Conservation (phyloP, 2,113 vertebrate species). For the Seriola quinqueradiata region DNA sequence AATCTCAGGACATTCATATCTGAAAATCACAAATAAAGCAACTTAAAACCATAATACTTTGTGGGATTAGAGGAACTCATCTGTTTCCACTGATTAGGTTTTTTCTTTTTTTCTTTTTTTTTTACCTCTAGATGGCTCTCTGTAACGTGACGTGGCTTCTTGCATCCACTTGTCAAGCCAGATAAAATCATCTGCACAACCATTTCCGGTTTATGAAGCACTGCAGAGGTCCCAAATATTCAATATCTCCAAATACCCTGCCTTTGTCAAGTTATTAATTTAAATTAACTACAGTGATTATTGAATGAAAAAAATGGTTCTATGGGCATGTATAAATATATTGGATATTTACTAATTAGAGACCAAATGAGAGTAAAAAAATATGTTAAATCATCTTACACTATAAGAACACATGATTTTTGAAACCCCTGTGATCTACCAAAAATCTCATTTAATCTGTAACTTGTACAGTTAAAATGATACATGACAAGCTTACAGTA, state of each 20-base stretch:
- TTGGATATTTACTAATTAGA: not conserved
- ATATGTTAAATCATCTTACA: not conserved
- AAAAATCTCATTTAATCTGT: too few relatives aligned
- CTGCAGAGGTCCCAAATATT: not conserved
- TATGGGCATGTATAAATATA: not conserved
- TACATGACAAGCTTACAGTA: too few relatives aligned
- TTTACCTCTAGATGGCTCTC: conserved; percentile 11
- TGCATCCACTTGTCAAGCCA: conserved; percentile 23
- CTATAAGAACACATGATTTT: not conserved
- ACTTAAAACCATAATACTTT: too few relatives aligned
- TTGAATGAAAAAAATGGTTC: not conserved
- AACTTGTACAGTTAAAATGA: too few relatives aligned
- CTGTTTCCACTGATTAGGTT: not conserved
- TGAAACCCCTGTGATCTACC: too few relatives aligned
- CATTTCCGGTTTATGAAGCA: conserved; percentile 45
- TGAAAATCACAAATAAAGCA: too few relatives aligned
- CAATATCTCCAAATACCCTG: not conserved
- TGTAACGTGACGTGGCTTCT: conserved; percentile 71
- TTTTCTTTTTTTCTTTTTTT: not conserved
- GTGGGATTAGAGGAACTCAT: not conserved
- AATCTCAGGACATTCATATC: too few relatives aligned
- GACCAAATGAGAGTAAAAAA: too few relatives aligned
- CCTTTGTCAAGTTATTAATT: not conserved
- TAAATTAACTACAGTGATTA: not conserved
- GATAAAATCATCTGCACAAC: not conserved